Evolutionary conservation across 2,888 invertebrate genomes (phyloP), one percentile per base, ranked within the genome.

Genomic region (Hyles lineata): DNA sequence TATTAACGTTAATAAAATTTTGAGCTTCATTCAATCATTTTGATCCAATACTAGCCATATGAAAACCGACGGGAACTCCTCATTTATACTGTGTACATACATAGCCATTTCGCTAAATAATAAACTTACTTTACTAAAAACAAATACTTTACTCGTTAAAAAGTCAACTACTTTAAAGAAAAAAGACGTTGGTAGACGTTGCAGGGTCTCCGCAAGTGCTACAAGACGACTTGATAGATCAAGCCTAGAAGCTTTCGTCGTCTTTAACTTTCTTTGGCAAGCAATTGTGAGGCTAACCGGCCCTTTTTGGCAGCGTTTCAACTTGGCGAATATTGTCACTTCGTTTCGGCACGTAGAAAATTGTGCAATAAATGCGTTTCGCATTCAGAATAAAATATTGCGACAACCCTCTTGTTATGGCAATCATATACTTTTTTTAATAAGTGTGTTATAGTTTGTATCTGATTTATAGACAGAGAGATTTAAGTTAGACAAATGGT

Each of bases 221-320:
- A 11, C 23, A 21, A 59, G n/a, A 9, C 11, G 60, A 25, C 17
- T 29, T 60, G 23, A 60, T 60, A 29, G 29, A 29, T 29, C 29
- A 29, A 29, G 29, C 29, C 29, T 29, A 29, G 29, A 25, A 6
- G 60, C 60, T 23, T 17, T 23, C 15, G 25, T 60, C 21, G 17
- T 25, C 25, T 60, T 29, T 1, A 1, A 4, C 19, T 25, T 17
- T 25, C 0, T 60, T 25, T 60, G 25, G 25, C 25, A 60, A 59
- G 23, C 60, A 15, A 60, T 15, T 60, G 60, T 55, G n/a, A 63
- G 9, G 2, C 21, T n/a, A 11, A 21, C 2, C 3, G 61, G 1
- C 21, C 43, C 43, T 43, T n/a, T 32, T 21, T 63, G 43, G 63
- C 63, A 63, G 21, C 15, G 25, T n/a, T 63, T 63, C 63, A 63